Conservation (phyloP, 2,888 invertebrate species). For the Eupithecia abbreviata region DNA sequence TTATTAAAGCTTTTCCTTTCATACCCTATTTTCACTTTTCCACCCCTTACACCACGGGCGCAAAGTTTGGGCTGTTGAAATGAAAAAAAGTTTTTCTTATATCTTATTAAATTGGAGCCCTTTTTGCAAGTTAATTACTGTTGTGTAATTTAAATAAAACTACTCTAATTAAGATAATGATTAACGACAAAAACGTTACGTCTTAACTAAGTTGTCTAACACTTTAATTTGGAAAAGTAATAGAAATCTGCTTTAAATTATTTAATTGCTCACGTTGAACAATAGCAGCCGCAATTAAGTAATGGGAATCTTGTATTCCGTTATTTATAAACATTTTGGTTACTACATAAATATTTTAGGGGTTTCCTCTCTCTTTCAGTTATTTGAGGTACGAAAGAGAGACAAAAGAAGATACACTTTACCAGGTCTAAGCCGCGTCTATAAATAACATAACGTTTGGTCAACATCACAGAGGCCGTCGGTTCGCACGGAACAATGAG, state of each 20-base stretch:
- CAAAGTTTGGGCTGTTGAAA: not conserved
- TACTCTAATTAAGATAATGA: constrained; percentile 37
- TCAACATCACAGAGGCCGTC: constrained; percentile 68
- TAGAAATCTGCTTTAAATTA: constrained; percentile 75
- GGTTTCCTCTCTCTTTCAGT: not conserved
- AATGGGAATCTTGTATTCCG: constrained; percentile 69
- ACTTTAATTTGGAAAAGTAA: constrained; percentile 68
- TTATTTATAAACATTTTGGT: constrained; percentile 12
- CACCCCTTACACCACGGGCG: not conserved
- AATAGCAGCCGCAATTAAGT: constrained; percentile 78
- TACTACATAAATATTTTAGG: not conserved
- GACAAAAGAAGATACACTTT: not conserved
- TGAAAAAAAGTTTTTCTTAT: not conserved
- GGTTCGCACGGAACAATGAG: constrained; percentile 70
- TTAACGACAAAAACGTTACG: constrained; percentile 42
- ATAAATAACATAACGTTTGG: constrained; percentile 53
- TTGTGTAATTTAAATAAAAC: constrained; percentile 10
- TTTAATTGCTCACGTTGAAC: constrained; percentile 74
- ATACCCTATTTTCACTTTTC: not conserved
- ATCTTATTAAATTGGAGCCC: constrained; percentile 2
- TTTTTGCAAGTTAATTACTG: constrained; percentile 28
- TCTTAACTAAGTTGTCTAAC: constrained; percentile 46
- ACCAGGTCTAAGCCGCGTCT: constrained; percentile 6
- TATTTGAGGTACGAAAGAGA: not conserved
- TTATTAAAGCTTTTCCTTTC: not conserved